Base-by-base conservation (phyloP, 2,888 invertebrate genomes). In the Dexiosoma caninum region DNA sequence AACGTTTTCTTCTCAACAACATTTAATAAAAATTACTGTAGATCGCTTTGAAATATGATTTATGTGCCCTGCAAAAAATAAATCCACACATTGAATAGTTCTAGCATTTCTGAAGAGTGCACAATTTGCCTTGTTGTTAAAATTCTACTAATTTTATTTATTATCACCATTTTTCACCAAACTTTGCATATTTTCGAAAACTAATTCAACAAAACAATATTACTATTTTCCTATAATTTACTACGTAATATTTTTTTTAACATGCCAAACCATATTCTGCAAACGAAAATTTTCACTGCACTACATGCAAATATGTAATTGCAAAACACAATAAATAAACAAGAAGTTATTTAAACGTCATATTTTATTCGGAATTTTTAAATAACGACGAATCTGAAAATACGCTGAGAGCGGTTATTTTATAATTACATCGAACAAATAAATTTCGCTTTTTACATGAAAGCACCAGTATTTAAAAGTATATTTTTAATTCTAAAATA, bases 391-490 rank as follows among this genome's bases (percentile, higher is more conserved):
- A 32, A 32, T 57, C 57, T 57, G 19, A 75, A 64, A 55, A 51
- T 51, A 21, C 21, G 75, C 75, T 75, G 57, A 75, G 40, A 51
- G 40, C 75, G 23, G 30, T 49, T 59, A 46, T 75, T 59, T 67
- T 51, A 16, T 67, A 75, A 75, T 75, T 75, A 46, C 44, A 37
- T 74, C 60, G 53, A 64, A 55, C 55, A 64, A 74, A 74, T 55
- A 74, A 55, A 27, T 64, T 46, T 46, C n/a, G 4, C 19, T 55
- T 23, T 66, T 37, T 16, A 19, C 5, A 32, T 4, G 9, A 12
- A 30, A 27, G 27, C 6, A 30, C 37, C 27, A 27, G 27, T 40
- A 27, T 49, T 16, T 19, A 16, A 14, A 35, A 23, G 23, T 6
- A 27, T 27, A 51, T 27, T 51, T 66, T 51, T 21, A 66, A 51